phyloP scores from a whole-genome alignment of 92 coral and sea anemone genomes.

The Chrysogorgia sp. region DNA sequence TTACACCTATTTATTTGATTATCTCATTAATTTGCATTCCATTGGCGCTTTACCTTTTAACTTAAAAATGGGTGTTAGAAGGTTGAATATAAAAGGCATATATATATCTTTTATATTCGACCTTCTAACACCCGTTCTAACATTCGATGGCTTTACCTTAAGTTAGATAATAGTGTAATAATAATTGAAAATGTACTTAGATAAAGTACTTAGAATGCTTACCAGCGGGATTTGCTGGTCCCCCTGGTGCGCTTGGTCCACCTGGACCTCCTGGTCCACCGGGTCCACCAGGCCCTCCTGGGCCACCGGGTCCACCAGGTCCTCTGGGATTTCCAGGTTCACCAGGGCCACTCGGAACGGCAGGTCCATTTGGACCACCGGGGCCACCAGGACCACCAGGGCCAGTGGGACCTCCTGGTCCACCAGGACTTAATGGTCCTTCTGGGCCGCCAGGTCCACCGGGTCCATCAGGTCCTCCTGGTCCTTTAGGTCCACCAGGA shows the following conservation, averaged over 20 bases:
- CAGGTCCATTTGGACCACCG: conserved; percentile 60
- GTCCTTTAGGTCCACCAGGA: conserved; percentile 77
- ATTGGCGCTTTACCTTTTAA: too few species aligned
- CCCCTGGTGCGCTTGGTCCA: conserved; percentile 61
- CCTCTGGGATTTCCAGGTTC: conserved; percentile 45
- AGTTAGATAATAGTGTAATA: too few species aligned
- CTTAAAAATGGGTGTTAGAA: too few species aligned
- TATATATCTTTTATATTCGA: too few species aligned
- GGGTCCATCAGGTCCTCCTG: conserved; percentile 54
- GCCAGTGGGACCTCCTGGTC: conserved; percentile 71
- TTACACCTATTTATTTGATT: too few species aligned
- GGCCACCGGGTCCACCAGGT: conserved; percentile 53
- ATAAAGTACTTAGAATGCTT: conserved; percentile 64
- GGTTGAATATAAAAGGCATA: too few species aligned
- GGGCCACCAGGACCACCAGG: conserved; percentile 82
- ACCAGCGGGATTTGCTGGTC: conserved; percentile 60
- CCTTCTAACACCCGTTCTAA: too few species aligned
- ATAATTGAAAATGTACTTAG: too few species aligned
- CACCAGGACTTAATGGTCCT: conserved; percentile 68
- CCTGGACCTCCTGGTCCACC: conserved; percentile 71
- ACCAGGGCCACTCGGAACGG: conserved; percentile 15
- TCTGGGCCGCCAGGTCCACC: conserved; percentile 68
- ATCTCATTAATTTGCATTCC: too few species aligned
- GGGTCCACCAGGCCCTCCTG: conserved; percentile 68
- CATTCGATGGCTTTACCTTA: too few species aligned